Evolutionary conservation across 2,888 invertebrate genomes (phyloP).

Genomic region (Sympetrum striolatum): DNA sequence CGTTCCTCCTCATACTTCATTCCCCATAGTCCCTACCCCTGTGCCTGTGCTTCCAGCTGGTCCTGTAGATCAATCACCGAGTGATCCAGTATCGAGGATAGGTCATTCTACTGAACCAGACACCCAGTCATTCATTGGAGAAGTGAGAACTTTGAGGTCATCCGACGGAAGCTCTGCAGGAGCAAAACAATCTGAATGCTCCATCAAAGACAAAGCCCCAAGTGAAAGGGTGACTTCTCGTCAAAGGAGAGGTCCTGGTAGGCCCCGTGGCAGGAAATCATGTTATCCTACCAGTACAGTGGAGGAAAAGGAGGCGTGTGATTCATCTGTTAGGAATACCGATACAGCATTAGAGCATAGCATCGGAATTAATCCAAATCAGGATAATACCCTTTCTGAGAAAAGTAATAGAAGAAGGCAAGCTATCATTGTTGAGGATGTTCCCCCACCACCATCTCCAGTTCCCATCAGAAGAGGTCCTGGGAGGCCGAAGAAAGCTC

Average conservation of each 20-base stretch:
- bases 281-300: neutral
- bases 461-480: constrained; percentile 53
- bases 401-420: neutral
- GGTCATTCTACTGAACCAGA: constrained; percentile 6
- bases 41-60: constrained; percentile 47
- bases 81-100: constrained; percentile 45
- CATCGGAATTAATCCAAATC: neutral
- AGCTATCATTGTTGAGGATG: constrained; percentile 5
- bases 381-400: neutral
- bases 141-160: constrained; percentile 26
- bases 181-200: constrained; percentile 2
- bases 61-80: constrained; percentile 48
- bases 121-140: neutral
- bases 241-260: constrained; percentile 52
- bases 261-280: constrained; percentile 50
- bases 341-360: neutral
- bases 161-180: neutral
- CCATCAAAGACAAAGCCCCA: neutral
- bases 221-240: constrained; percentile 39
- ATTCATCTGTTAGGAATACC: constrained; percentile 10
- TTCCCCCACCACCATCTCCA: constrained; percentile 21
- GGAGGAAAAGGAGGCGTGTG: constrained; percentile 5
- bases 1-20: constrained; percentile 45
- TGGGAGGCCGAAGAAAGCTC: constrained; percentile 54
- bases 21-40: constrained; percentile 48